A percentile compares a stretch with the other conserved stretches of the same genome.
Conservation (phyloP, 2,113 vertebrate species). For the Galemys pyrenaicus region DNA sequence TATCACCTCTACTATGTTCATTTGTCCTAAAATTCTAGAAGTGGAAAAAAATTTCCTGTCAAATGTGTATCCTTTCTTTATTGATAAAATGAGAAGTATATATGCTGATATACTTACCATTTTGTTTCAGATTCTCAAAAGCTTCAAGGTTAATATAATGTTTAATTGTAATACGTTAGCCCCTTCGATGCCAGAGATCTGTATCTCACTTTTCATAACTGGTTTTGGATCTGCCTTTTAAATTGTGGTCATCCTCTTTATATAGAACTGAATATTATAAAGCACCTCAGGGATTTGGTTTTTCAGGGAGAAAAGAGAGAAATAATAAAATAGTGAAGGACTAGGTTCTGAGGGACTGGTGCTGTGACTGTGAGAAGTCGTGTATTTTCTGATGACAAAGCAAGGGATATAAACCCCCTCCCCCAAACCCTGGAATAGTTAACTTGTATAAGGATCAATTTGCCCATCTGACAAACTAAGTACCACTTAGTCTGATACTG, state of each 20-base stretch:
- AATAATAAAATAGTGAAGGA: conserved; percentile 40
- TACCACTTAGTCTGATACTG: conserved; percentile 48
- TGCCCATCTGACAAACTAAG: conserved; percentile 53
- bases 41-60: not conserved
- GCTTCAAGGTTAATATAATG: conserved; percentile 31
- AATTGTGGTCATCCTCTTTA: conserved; percentile 25
- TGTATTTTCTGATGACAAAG: conserved; percentile 35
- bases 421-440: not conserved
- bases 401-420: not conserved
- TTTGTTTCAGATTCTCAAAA: conserved; percentile 45
- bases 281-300: not conserved
- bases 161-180: conserved; percentile 43
- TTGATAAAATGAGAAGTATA: conserved; percentile 32
- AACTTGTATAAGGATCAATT: conserved; percentile 46
- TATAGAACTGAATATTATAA: conserved; percentile 32
- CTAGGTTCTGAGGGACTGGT: not conserved
- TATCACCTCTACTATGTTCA: not conserved
- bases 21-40: conserved; percentile 47
- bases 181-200: conserved; percentile 10
- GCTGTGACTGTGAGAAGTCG: not conserved
- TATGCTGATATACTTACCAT: not conserved
- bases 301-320: not conserved
- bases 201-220: conserved; percentile 30
- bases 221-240: conserved; percentile 46
- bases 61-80: conserved; percentile 12